Evolutionary conservation across 2,888 invertebrate genomes (phyloP).

Genomic region (Lithophane leautieri): DNA sequence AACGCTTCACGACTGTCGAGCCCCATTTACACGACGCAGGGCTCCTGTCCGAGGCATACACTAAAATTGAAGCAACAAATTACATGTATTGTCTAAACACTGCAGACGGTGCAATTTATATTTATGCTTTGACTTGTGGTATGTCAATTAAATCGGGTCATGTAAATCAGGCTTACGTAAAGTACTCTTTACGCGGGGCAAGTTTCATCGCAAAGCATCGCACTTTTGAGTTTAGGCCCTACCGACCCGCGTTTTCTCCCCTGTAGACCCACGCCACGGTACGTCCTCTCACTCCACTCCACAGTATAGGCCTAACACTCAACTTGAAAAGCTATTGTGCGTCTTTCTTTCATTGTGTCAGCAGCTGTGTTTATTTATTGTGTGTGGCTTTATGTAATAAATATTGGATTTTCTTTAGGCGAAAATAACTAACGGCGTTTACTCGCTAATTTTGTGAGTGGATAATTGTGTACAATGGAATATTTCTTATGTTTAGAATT

Average conservation of each 20-base stretch:
- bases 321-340: conserved; percentile 44
- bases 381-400: conserved; percentile 58
- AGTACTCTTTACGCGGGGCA: not conserved
- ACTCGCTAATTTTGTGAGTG: conserved; percentile 37
- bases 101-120: not conserved
- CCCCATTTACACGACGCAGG: not conserved
- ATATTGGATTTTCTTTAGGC: conserved; percentile 57
- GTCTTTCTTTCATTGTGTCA: conserved; percentile 54
- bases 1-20: not conserved
- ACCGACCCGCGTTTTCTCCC: not conserved
- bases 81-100: not conserved
- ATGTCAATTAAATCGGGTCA: not conserved
- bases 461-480: conserved; percentile 21
- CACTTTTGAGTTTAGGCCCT: conserved; percentile 3
- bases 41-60: not conserved
- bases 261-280: conserved; percentile 3
- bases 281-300: not conserved
- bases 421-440: conserved; percentile 35
- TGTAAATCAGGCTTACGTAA: not conserved
- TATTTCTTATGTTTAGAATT: conserved; percentile 15
- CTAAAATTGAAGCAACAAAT: not conserved
- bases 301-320: conserved; percentile 32
- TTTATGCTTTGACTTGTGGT: not conserved
- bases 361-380: conserved; percentile 61
- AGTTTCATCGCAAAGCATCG: not conserved